Conservation (phyloP, 2,113 vertebrate species). For the Bolborhynchus lineola region DNA sequence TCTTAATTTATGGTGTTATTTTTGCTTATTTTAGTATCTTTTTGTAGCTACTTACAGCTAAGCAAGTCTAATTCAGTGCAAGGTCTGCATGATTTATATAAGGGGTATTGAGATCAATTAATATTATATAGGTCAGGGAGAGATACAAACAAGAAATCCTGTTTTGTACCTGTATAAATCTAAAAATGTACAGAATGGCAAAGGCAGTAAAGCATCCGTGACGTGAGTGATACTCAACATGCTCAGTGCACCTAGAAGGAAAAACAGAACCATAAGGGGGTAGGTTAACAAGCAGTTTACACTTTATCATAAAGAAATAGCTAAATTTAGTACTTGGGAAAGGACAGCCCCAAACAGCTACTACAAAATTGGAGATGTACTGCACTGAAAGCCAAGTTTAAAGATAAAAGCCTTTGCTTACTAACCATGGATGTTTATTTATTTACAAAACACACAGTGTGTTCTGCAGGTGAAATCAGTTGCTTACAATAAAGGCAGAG, state of each 20-base stretch:
- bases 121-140: neutral
- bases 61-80: neutral
- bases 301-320: neutral
- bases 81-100: neutral
- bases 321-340: neutral
- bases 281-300: neutral
- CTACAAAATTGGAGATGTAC: neutral
- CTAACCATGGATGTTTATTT: neutral
- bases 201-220: constrained; percentile 61
- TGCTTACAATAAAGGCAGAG: neutral
- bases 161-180: constrained; percentile 65
- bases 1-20: neutral
- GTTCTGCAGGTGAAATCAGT: neutral
- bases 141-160: neutral
- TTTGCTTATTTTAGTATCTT: neutral
- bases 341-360: neutral
- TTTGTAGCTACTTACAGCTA: neutral
- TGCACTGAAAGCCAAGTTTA: neutral
- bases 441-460: neutral
- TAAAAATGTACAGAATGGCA: constrained; percentile 65
- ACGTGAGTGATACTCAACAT: constrained; percentile 72
- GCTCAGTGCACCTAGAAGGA: constrained; percentile 67
- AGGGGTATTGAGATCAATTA: neutral
- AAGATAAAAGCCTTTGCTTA: neutral
- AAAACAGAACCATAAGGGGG: neutral